Base-by-base conservation (phyloP, 2,113 vertebrate species). In the Ardeotis arabs region DNA sequence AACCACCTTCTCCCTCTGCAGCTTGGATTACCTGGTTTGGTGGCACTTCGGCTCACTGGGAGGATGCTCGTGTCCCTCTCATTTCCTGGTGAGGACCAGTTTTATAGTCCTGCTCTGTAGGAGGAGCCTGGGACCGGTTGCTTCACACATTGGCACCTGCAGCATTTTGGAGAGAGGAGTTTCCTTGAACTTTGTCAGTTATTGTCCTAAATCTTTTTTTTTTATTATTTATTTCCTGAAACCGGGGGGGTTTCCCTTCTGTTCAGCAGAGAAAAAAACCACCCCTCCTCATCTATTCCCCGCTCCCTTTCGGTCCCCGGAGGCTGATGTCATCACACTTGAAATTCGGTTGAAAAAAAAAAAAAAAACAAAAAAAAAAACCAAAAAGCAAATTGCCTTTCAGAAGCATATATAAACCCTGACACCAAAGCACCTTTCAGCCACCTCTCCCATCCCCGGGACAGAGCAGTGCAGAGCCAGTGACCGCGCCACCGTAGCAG, bases 321-420 rank as follows among this genome's bases (percentile, higher is more conserved):
- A 55, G 95, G 81, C 93, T 97, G 97, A 97, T 97, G 96, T 96
- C 96, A 97, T 95, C 86, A 59, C 89, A 59, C 74, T 96, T 96
- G 93, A 96, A 95, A 94, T 93, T 47, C 62, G 55, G 67, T 63
- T 79, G 87, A 87, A 88, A 93, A 83, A 55, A 53, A 55, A 56
- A 53, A 55, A 55, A 55, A 31, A 53, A 25, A 19, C 12, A 19
- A 55, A 28, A 55, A 55, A 55, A 55, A 29, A 31, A 53, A 15
- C 16, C 76, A 94, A 84, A 81, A 82, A 95, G 94, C 81, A 93
- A 95, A 89, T 94, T 93, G 97, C 96, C 89, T 96, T 95, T 83
- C 80, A 69, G 91, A 88, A 73, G 82, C 80, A 92, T 92, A 96
- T 97, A 97, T 96, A 97, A 97, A 88, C 77, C 95, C 95, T 24